Base-by-base conservation (phyloP, 2,113 vertebrate species). In the Onychostruthus taczanowskii region DNA sequence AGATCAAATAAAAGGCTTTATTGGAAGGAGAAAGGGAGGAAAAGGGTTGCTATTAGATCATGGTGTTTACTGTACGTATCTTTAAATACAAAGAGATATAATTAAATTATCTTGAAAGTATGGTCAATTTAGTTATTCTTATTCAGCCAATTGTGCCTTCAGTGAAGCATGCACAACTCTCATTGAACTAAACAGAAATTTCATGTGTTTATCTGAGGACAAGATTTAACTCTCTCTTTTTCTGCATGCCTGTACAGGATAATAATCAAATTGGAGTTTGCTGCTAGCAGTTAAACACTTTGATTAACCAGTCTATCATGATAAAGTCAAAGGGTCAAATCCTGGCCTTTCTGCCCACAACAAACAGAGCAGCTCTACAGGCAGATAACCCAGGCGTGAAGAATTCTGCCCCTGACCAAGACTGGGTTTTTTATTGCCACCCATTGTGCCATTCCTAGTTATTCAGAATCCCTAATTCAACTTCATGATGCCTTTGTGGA, bases 1-100 rank as follows among this genome's bases (percentile, higher is more conserved):
- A 84, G 97, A 92, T 95, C 85, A 94, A 97, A 95, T 94, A 87
- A 95, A 95, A 96, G 86, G 74, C 95, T 97, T 98, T 97, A 97
- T 97, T 97, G 96, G 94, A 93, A 90, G 58, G 79, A 96, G 94
- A 89, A 92, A 94, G 87, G 89, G 79, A 95, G 89, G 74, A 96
- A 96, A 96, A 96, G 78, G 67, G 66, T 67, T 96, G 84, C 81
- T 96, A 96, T 97, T 97, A 96, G 86, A 97, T 79, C 83, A 79
- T 69, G 75, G 89, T 94, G 80, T 93, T 93, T 94, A 94, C 92
- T 90, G 68, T 93, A 78, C 61, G 15, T 89, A 85, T 95, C 79
- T 76, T 86, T 90, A 94, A 94, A 93, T 78, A 96, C 80, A 90
- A 92, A 94, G 88, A 95, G 53, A 84, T 79, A 46, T 94, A 95